Base-by-base conservation (phyloP, 2,797 vertebrate genomes). In the Peromyscus attwateri region DNA sequence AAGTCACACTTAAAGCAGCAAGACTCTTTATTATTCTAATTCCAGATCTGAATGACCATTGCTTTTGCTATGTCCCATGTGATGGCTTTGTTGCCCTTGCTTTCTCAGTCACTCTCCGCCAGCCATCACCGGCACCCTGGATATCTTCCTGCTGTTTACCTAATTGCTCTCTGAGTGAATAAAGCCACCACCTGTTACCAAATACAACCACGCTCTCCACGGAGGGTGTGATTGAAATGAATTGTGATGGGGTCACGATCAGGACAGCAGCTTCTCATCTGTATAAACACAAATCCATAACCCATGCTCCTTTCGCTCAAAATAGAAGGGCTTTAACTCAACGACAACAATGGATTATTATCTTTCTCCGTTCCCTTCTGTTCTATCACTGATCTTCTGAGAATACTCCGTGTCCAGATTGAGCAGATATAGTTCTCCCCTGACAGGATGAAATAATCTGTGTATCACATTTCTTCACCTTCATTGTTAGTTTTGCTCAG, bases 161-260 rank as follows among this genome's bases (percentile, higher is more conserved):
- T 97, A 96, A 97, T 97, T 96, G 96, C 83, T 91, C 87, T 97
- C 96, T 71, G 93, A 97, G 77, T 94, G 91, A 90, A 95, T 89
- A 93, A 95, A 97, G 91, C 92, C 85, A 64, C 94, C 95, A 97
- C 95, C 97, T 97, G 96, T 97, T 97, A 94, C 88, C 49, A 92
- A 92, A 91, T 64, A 76, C n/a, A 85, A 83, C 46, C 81, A 92
- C n/a, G n/a, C 40, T 82, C 55, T 71, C 77, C 68, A n/a, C 21
- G 13, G 66, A 82, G 75, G 94, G 70, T n/a, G n/a, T 68, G 62
- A 96, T 84, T 95, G 89, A 87, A 92, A 49, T 40, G 79, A 85
- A 55, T 92, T 55, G 25, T 46, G 83, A 97, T 34, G 83, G 92
- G 71, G 81, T 95, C 93, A 55, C 19, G 71, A 93, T 40, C 73